Evolutionary conservation across 2,888 invertebrate species (phyloP).

Genomic region (Drosophila gaucha): DNA sequence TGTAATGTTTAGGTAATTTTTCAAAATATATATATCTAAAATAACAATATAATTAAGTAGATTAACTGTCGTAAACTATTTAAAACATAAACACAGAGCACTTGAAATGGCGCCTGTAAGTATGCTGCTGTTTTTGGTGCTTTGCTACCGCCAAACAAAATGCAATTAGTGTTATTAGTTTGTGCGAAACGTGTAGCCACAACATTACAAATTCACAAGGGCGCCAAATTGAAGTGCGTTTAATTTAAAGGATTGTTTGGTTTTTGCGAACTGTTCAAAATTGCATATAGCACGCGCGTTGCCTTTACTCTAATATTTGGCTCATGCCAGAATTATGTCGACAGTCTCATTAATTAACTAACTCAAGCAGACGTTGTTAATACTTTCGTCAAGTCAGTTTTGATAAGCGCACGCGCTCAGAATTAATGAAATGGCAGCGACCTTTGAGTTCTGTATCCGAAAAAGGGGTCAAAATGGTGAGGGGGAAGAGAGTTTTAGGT

Average conservation of each 20-base stretch:
- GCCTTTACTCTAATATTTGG: constrained; percentile 16
- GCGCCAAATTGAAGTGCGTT: constrained; percentile 16
- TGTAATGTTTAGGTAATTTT: no score
- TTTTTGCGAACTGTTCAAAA: not conserved
- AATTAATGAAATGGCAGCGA: constrained; percentile 67
- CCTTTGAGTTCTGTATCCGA: constrained; percentile 15
- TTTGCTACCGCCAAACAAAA: not conserved
- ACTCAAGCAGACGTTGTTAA: constrained; percentile 56
- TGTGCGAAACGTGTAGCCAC: constrained; percentile 37
- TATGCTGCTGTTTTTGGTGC: constrained; percentile 13
- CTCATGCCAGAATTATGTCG: constrained; percentile 29
- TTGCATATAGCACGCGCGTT: constrained; percentile 1
- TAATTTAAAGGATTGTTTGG: constrained; percentile 18
- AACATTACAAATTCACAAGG: constrained; percentile 1
- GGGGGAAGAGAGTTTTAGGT: not conserved
- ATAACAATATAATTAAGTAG: no score
- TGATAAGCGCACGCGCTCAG: constrained; percentile 59
- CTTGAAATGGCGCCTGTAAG: constrained; percentile 15
- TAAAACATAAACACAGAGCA: no score
- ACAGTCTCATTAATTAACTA: constrained; percentile 64
- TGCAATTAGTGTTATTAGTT: constrained; percentile 61
- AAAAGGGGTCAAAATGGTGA: no score
- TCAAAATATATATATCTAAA: no score
- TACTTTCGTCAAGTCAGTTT: constrained; percentile 48
- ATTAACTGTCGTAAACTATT: no score